phyloP scores from a whole-genome alignment of 2,113 vertebrate genomes.

The Galeopterus variegatus region DNA sequence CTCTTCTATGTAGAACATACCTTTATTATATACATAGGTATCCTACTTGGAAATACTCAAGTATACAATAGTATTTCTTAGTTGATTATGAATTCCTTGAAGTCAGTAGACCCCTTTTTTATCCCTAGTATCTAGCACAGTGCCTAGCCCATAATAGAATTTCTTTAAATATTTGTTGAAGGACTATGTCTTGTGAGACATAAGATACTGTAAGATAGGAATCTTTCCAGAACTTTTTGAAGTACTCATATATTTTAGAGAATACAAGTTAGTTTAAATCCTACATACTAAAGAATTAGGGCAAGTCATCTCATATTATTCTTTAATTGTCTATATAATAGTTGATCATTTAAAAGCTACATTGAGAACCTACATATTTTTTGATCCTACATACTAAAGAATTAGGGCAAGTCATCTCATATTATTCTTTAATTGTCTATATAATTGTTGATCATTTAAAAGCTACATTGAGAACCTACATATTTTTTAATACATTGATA shows the following conservation, averaged over 20 bases:
- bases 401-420: background rate
- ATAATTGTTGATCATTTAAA: constrained; percentile 50
- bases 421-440: background rate
- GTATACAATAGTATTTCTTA: background rate
- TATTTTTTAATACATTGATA: constrained; percentile 12
- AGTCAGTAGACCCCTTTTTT: background rate
- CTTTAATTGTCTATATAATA: background rate
- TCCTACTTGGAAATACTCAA: background rate
- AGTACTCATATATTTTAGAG: background rate
- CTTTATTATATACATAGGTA: background rate
- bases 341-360: constrained; percentile 45
- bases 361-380: background rate
- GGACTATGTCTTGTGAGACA: background rate
- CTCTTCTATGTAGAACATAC: background rate
- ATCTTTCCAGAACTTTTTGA: no score
- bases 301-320: background rate
- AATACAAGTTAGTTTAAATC: constrained; percentile 24
- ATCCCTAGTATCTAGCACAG: background rate
- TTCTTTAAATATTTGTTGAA: constrained; percentile 50
- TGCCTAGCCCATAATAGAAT: background rate
- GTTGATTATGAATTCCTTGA: constrained; percentile 18
- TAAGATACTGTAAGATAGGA: background rate
- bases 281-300: background rate
- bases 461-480: background rate
- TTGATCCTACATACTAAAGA: background rate